Percentiles rank a stretch among this genome's conserved stretches.
These are phyloP conservation scores for Pollenia amentaria DNA, from an alignment of 2,888 invertebrate genomes.

Conservation along the genomic window DNA sequence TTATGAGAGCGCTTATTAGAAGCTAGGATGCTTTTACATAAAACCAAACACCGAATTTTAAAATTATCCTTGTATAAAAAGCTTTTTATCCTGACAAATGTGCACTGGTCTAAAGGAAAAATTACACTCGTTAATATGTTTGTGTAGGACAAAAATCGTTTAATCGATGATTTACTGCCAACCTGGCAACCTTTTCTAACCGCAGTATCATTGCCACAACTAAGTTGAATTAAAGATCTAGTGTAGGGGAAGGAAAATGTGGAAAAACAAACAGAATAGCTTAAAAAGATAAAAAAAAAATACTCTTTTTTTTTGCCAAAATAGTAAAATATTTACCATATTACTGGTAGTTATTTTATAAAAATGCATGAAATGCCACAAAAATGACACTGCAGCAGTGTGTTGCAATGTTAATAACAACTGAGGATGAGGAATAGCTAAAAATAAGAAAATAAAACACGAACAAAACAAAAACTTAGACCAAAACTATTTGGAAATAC, in stretches of 20 bases:
- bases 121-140: no score
- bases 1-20: no score
- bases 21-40: no score
- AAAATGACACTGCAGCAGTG: slow-evolving; percentile 71
- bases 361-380: slow-evolving; percentile 72
- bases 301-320: slow-evolving; percentile 36
- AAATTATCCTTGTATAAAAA: no score
- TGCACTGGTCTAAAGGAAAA: no score
- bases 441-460: slow-evolving; percentile 19
- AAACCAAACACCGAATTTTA: no score
- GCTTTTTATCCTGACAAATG: no score
- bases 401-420: slow-evolving; percentile 67
- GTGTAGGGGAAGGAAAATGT: slow-evolving; percentile 27
- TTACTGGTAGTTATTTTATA: slow-evolving; percentile 48
- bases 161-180: background rate
- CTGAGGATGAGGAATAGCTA: slow-evolving; percentile 5
- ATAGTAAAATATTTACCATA: slow-evolving; percentile 46
- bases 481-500: slow-evolving; percentile 25
- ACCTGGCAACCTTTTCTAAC: slow-evolving; percentile 50
- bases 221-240: slow-evolving; percentile 58
- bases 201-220: slow-evolving; percentile 49
- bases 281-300: slow-evolving; percentile 33
- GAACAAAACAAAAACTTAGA: slow-evolving; percentile 28
- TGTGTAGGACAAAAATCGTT: no score
- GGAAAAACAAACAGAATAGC: background rate